phyloP scores from a whole-genome alignment of 1,140 invertebrate genomes.

The Halesus radiatus region DNA sequence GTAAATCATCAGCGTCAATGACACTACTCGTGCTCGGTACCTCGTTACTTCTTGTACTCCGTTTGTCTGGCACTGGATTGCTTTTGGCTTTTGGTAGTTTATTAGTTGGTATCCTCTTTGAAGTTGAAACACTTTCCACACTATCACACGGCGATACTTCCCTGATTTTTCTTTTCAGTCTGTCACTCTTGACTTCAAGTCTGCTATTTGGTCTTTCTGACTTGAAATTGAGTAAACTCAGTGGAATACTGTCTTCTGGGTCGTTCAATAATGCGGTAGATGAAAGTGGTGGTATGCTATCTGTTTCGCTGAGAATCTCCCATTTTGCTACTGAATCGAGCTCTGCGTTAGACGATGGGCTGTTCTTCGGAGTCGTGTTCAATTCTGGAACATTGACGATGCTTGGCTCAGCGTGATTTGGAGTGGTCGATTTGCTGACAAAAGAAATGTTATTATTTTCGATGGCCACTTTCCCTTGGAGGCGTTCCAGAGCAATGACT shows the following conservation, averaged over 20 bases:
- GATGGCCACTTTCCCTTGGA: slow-evolving; percentile 67
- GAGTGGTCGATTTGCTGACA: slow-evolving; percentile 19
- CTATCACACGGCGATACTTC: slow-evolving; percentile 69
- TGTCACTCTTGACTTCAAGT: slow-evolving; percentile 63
- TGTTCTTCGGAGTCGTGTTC: slow-evolving; percentile 2
- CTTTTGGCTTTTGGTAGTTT: slow-evolving; percentile 56
- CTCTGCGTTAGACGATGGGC: not conserved
- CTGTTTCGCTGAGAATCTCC: slow-evolving; percentile 72
- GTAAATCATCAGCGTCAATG: slow-evolving; percentile 46
- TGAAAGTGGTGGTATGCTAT: slow-evolving; percentile 70
- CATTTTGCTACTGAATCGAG: slow-evolving; percentile 68
- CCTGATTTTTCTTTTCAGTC: slow-evolving; percentile 66
- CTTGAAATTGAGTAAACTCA: slow-evolving; percentile 68
- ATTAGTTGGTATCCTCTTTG: slow-evolving; percentile 64
- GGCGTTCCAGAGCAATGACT: slow-evolving; percentile 72
- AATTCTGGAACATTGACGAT: not conserved
- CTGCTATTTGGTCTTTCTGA: slow-evolving; percentile 61
- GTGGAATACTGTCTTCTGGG: slow-evolving; percentile 69
- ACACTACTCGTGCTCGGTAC: not conserved
- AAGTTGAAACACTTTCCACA: slow-evolving; percentile 66
- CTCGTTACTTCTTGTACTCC: slow-evolving; percentile 43
- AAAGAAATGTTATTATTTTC: slow-evolving; percentile 49
- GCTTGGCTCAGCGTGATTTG: not conserved
- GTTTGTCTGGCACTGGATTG: slow-evolving; percentile 9
- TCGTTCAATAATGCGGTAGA: slow-evolving; percentile 66